Evolutionary conservation across 2,888 invertebrate species (phyloP), one percentile per base, ranked within the genome.

Genomic region (Loripinus fragilis): DNA sequence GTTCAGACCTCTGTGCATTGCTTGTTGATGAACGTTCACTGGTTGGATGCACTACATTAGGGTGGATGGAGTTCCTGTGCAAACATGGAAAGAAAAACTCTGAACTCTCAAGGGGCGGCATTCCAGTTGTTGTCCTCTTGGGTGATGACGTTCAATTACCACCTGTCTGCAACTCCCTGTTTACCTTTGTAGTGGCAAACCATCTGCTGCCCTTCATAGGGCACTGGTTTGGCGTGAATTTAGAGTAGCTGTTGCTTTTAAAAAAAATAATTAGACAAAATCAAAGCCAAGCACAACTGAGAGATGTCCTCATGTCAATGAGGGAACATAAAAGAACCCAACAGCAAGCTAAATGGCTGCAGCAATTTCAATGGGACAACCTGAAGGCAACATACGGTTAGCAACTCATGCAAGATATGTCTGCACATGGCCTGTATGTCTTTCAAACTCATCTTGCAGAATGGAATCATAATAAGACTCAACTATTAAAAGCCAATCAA

Each of bases 81-180:
- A 41, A 28, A 42, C 41, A 67, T 41, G 41, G 67, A 10, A 67
- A 42, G 67, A 67, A 67, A 23, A 67, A 41, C 15, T 42, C 45
- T 15, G 2, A 10, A 67, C 20, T 2, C 8, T 42, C 67, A 28
- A 80, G 82, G 84, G 84, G 81, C 30, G 85, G 84, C 20, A 28
- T 86, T 52, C 85, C 86, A 17, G 86, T 85, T 45, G 84, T 84
- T 17, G 81, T 85, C 20, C 80, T 85, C 70, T 55, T 84, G 70
- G 85, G 86, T 20, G 85, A 86, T 71, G 87, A 84, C 69, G 71
- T 80, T 38, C 82, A 86, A 52, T 72, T 84, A 23, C 85, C 83
- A 72, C 86, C 83, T 50, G 86, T 86, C 17, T 50, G 41, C 55
- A 85, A 86, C 69, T 69, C 71, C 86, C 81, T 33, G 77, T 85